Evolutionary conservation across 35 echinoderm and acorn worm species (phyloP).

Genomic region (Ophioderma brevispina): DNA sequence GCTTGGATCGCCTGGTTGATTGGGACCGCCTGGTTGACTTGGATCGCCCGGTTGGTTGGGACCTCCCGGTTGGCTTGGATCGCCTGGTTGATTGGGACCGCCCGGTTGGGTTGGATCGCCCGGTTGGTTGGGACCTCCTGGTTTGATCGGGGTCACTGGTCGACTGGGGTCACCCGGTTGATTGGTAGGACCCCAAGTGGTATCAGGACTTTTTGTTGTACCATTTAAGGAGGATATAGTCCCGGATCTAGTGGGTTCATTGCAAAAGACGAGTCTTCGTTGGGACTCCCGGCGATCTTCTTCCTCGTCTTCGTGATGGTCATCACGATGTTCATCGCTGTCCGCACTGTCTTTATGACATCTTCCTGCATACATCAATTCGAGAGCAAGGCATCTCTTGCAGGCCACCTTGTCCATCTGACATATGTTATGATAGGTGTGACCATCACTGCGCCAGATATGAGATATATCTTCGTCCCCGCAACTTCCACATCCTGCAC

Average conservation of each 20-base stretch:
- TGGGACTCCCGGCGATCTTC: too few relatives aligned
- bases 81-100: background rate
- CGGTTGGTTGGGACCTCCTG: background rate
- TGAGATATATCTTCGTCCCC: background rate
- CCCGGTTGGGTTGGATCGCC: background rate
- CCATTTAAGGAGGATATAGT: background rate
- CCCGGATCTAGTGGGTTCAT: background rate
- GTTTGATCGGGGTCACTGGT: background rate
- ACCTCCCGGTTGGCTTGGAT: background rate
- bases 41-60: background rate
- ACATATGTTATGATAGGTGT: background rate
- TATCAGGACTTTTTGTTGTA: background rate
- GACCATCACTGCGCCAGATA: background rate
- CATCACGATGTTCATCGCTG: background rate
- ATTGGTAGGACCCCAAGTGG: background rate
- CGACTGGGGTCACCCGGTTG: background rate
- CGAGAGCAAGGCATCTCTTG: background rate
- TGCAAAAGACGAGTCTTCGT: background rate
- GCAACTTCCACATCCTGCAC: constrained; percentile 7
- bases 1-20: background rate
- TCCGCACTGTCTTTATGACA: background rate
- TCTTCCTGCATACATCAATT: background rate
- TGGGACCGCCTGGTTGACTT: background rate
- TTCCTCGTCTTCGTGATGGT: background rate
- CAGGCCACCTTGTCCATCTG: background rate